A percentile compares a stretch with the other conserved stretches of the same genome.
Evolutionary conservation across 2,797 vertebrate species (phyloP).

Genomic region (Tragopan temminckii): DNA sequence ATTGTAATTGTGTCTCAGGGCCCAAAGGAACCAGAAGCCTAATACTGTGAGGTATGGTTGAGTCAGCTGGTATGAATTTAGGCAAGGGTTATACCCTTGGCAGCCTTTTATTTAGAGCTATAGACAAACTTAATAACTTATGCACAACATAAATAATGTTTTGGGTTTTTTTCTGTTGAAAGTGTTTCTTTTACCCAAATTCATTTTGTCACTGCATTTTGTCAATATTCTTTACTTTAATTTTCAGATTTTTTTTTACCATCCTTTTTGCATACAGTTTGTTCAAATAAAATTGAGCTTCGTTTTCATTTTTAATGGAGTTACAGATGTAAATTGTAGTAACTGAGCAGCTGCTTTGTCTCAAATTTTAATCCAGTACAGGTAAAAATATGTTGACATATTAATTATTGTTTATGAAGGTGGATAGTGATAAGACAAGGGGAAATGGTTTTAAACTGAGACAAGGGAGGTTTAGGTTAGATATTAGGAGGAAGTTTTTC

Average conservation of each 20-base stretch:
- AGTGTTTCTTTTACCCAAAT: not conserved
- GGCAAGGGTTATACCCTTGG: not conserved
- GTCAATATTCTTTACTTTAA: not conserved
- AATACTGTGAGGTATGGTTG: not conserved
- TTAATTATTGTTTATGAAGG: too few relatives aligned
- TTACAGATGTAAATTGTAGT: not conserved
- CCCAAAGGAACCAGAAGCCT: not conserved
- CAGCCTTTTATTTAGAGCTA: not conserved
- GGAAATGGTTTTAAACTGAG: too few relatives aligned
- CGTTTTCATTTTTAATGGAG: not conserved
- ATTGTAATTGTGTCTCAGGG: not conserved
- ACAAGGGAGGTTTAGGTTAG: too few relatives aligned
- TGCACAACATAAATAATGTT: not conserved
- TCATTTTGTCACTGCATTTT: not conserved
- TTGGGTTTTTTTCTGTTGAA: not conserved
- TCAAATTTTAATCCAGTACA: not conserved
- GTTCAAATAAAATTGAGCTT: not conserved
- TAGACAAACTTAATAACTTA: not conserved
- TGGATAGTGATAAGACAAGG: too few relatives aligned
- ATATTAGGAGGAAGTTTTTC: too few relatives aligned
- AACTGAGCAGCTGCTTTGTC: not conserved
- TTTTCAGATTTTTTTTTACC: not conserved
- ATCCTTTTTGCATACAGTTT: not conserved
- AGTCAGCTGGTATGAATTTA: not conserved
- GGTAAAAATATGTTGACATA: not conserved